phyloP scores from a whole-genome alignment of 2,888 invertebrate species.

The Campoplex capitator region DNA sequence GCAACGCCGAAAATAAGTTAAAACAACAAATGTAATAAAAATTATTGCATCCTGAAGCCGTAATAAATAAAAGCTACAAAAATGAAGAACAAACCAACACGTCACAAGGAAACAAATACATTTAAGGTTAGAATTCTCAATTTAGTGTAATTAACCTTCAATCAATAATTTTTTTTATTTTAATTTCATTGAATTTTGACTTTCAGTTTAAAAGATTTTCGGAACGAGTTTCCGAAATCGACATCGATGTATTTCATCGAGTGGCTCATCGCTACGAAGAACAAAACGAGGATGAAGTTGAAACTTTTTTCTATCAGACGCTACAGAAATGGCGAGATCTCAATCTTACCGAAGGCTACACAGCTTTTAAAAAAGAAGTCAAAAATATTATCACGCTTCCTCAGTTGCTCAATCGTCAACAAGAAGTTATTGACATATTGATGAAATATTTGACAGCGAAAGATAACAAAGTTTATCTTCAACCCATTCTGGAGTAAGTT shows the following conservation, averaged over 20 bases:
- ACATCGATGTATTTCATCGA: constrained; percentile 94
- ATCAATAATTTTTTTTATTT: neutral
- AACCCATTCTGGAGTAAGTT: constrained; percentile 94
- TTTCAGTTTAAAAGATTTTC: constrained; percentile 94
- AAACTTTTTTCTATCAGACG: constrained; percentile 93
- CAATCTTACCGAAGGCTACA: constrained; percentile 94
- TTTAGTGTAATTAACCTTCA: constrained; percentile 46
- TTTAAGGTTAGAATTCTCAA: constrained; percentile 88
- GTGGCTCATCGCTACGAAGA: constrained; percentile 91
- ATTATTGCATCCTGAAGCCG: constrained; percentile 3
- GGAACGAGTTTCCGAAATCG: constrained; percentile 93
- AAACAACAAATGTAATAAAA: constrained; percentile 13
- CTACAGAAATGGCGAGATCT: constrained; percentile 95
- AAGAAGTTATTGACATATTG: constrained; percentile 90
- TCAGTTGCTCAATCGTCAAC: constrained; percentile 93
- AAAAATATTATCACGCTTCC: constrained; percentile 92
- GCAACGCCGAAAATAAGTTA: constrained; percentile 12
- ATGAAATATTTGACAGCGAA: constrained; percentile 90
- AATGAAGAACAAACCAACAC: constrained; percentile 90
- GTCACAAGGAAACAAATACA: constrained; percentile 91
- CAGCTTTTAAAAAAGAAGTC: constrained; percentile 91
- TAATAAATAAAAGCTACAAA: constrained; percentile 73
- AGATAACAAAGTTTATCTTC: constrained; percentile 89
- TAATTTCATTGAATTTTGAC: constrained; percentile 48
- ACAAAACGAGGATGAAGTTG: constrained; percentile 89